These are phyloP conservation scores for Ispidina lecontei DNA, from an alignment of 2,797 vertebrate species.

Conservation along the genomic window DNA sequence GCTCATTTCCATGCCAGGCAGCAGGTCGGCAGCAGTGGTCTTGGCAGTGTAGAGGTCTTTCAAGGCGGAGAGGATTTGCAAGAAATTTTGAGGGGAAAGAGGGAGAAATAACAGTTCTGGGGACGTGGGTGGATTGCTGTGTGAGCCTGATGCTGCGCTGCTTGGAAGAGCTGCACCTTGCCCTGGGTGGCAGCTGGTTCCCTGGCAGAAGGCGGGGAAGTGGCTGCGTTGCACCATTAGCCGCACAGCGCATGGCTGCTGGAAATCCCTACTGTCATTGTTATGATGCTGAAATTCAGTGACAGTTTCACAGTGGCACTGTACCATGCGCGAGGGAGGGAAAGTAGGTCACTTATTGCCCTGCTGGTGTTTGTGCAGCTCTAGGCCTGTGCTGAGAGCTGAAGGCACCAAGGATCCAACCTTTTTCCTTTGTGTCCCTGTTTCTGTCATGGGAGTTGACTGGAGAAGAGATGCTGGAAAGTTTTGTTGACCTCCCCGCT, in stretches of 20 bases:
- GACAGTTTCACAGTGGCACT: slow-evolving; percentile 38
- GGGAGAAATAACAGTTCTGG: background rate
- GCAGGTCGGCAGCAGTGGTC: background rate
- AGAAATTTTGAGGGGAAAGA: background rate
- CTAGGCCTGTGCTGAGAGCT: background rate
- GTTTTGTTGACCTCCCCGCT: background rate
- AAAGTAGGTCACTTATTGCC: slow-evolving; percentile 35
- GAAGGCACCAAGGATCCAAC: background rate
- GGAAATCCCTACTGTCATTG: background rate
- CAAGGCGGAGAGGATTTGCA: background rate
- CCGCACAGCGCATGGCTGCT: background rate
- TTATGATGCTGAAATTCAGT: slow-evolving; percentile 36
- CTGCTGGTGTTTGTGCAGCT: fast-evolving
- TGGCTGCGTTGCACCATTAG: background rate
- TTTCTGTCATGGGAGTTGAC: background rate
- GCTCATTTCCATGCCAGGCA: fast-evolving
- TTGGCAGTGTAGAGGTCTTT: background rate
- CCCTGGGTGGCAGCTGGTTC: background rate
- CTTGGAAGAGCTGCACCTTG: background rate
- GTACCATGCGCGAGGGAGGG: background rate
- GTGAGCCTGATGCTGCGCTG: fast-evolving
- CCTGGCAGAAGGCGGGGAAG: background rate
- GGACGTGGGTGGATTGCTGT: background rate
- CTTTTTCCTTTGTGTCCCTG: background rate
- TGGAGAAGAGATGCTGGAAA: background rate